These are phyloP conservation scores for Progne subis DNA, from an alignment of 2,113 vertebrate species.

Conservation along the genomic window DNA sequence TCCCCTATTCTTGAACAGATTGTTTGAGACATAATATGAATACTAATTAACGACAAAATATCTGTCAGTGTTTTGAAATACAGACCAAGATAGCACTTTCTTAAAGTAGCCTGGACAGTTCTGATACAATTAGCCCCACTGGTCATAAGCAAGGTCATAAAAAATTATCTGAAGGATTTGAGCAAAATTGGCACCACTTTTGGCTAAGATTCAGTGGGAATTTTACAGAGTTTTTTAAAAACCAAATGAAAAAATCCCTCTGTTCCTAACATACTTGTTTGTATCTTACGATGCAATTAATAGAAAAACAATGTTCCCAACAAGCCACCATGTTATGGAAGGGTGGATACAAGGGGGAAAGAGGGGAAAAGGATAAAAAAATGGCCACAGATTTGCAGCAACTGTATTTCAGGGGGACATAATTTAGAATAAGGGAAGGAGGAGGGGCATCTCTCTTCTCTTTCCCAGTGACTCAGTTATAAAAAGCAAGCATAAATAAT, in stretches of 20 bases:
- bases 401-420: not conserved
- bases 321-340: constrained; percentile 3
- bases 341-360: not conserved
- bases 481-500: constrained; percentile 31
- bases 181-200: constrained; percentile 68
- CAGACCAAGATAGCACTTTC: constrained; percentile 72
- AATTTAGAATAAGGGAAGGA: not conserved
- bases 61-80: constrained; percentile 81
- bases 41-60: constrained; percentile 83
- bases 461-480: constrained; percentile 7
- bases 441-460: not conserved
- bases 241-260: not conserved
- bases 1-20: constrained; percentile 81
- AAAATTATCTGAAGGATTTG: constrained; percentile 30
- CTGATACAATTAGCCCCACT: constrained; percentile 62
- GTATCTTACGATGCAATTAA: constrained; percentile 20
- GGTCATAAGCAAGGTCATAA: constrained; percentile 67
- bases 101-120: constrained; percentile 65
- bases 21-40: constrained; percentile 86
- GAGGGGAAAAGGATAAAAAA: not conserved
- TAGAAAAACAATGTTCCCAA: constrained; percentile 14
- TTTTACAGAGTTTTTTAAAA: constrained; percentile 37
- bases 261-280: constrained; percentile 44
- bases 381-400: not conserved
- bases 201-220: constrained; percentile 61